Conservation (phyloP, 1,140 invertebrate genomes). For the Penaeus japonicus region DNA sequence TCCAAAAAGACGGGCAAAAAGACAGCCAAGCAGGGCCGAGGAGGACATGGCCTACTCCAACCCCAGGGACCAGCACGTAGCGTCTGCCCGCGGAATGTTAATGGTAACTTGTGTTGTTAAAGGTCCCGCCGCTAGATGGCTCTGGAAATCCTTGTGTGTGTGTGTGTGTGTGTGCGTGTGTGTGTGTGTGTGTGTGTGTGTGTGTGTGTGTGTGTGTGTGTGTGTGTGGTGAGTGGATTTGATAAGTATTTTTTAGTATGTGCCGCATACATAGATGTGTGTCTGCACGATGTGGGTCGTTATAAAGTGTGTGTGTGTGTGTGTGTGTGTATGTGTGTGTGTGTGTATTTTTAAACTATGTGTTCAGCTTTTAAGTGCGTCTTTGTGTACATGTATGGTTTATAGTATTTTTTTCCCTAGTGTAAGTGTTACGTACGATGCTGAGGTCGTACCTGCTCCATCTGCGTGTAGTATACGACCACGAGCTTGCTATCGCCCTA, state of each 20-base stretch:
- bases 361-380: neutral
- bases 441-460: neutral
- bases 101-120: no score
- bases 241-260: no score
- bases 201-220: slow-evolving; percentile 2
- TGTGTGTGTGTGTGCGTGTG: neutral
- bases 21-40: neutral
- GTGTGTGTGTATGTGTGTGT: slow-evolving; percentile 4
- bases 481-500: no score
- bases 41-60: no score
- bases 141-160: neutral
- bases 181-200: neutral
- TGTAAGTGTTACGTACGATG: neutral
- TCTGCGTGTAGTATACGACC: neutral
- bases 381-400: neutral
- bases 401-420: neutral
- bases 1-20: neutral
- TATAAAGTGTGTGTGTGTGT: neutral
- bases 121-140: no score
- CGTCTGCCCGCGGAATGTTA: no score
- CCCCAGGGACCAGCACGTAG: no score
- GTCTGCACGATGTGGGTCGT: neutral
- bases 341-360: neutral
- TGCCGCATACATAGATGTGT: no score
- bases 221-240: neutral